Conservation (phyloP, 2,113 vertebrate species). For the Thinocorus orbignyianus region DNA sequence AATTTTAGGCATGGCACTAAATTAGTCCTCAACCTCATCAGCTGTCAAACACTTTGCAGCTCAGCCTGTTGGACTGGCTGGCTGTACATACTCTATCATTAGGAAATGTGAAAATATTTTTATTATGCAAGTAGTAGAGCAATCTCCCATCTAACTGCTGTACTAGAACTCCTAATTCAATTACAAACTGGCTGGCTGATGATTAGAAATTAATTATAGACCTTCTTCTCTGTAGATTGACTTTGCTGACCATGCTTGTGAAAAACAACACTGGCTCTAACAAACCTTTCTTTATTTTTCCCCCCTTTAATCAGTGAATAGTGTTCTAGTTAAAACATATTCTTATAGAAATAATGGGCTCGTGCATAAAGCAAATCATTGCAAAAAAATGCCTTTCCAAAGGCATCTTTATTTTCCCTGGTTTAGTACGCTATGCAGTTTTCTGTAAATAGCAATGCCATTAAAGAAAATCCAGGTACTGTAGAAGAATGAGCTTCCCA, state of each 20-base stretch:
- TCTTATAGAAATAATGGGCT: not conserved
- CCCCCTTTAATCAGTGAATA: not conserved
- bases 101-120: not conserved
- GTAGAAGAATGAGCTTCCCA: not conserved
- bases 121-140: not conserved
- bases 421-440: not conserved
- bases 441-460: not conserved
- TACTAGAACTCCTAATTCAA: not conserved
- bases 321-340: not conserved
- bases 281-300: not conserved
- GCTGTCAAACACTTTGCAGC: not conserved
- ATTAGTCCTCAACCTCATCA: not conserved
- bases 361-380: not conserved
- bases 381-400: not conserved
- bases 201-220: not conserved
- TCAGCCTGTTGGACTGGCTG: not conserved
- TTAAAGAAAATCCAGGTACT: not conserved
- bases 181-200: not conserved
- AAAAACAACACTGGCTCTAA: not conserved
- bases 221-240: not conserved
- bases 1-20: not conserved
- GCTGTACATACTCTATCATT: accelerated
- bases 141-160: not conserved
- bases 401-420: not conserved
- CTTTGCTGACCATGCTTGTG: not conserved